Base-by-base conservation (phyloP, 2,113 vertebrate genomes). In the Corvus moneduloides region DNA sequence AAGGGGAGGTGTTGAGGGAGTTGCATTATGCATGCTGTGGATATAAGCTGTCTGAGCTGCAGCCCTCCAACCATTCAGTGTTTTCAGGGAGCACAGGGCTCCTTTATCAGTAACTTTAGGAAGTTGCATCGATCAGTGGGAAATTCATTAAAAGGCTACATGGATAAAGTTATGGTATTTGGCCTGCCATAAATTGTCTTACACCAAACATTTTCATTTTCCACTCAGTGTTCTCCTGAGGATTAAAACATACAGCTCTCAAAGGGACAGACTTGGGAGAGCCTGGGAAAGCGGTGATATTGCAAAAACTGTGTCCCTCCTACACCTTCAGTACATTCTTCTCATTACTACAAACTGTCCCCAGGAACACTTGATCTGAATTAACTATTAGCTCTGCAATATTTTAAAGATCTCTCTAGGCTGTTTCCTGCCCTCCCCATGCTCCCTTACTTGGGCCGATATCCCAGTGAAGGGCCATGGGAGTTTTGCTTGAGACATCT, bases 281-380 rank as follows among this genome's bases (percentile, higher is more conserved):
- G 44, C 84, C 93, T 91, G 91, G 87, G 89, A 95, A 89, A 96
- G 56, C 64, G 89, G 39, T 22, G 63, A 86, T 94, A 96, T n/a
- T 80, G 87, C 48, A 63, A 93, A 66, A 84, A 74, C 62, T 76
- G 63, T 78, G 37, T 73, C 67, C 83, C 89, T 97, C 84, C 77
- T 88, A 74, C 87, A 95, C 52, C 67, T 93, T 91, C 84, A 69
- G 87, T 71, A 62, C 77, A 92, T 94, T 95, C 87, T 84, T 94
- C 7, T 96, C 75, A 87, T 96, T 91, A 79, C 72, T 80, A 88
- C 94, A 91, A 81, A 52, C 96, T 77, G 48, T 95, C 84, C 79
- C 71, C 72, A 93, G 76, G 33, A 95, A 67, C 15, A 33, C 46
- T 97, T 90, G 67, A 95, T 89, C 77, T 93, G 91, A 97, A 89